These are phyloP conservation scores for Barnardius zonarius DNA, from an alignment of 2,113 vertebrate genomes.

Conservation along the genomic window DNA sequence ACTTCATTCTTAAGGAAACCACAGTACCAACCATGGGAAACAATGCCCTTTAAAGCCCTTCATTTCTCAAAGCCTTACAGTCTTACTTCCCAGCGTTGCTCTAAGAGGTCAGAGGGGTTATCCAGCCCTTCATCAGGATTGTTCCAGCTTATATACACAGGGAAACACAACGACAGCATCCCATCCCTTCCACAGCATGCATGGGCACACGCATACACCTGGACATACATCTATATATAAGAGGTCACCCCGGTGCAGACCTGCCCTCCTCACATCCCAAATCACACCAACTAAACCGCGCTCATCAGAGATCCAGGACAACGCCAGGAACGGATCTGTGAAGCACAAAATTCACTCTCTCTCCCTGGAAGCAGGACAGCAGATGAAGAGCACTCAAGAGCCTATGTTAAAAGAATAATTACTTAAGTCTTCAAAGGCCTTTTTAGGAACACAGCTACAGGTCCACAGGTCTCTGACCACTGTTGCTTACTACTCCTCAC, in stretches of 20 bases:
- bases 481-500: background rate
- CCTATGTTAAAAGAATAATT: fast-evolving
- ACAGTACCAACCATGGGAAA: background rate
- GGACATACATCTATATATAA: background rate
- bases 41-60: background rate
- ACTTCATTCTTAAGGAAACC: background rate
- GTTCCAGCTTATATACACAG: fast-evolving
- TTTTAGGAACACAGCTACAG: fast-evolving
- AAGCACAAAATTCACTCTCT: background rate
- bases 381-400: background rate
- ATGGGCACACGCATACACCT: fast-evolving
- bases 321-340: background rate
- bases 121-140: background rate
- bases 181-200: background rate
- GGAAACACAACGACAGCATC: background rate
- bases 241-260: fast-evolving
- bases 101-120: background rate
- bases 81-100: fast-evolving
- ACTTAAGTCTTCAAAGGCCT: background rate
- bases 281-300: fast-evolving
- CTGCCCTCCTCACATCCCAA: background rate
- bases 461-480: background rate
- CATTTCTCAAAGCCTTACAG: background rate
- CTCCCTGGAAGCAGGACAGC: background rate
- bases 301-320: background rate